Base-by-base conservation (phyloP, 2,113 vertebrate species). In the Bucco capensis region DNA sequence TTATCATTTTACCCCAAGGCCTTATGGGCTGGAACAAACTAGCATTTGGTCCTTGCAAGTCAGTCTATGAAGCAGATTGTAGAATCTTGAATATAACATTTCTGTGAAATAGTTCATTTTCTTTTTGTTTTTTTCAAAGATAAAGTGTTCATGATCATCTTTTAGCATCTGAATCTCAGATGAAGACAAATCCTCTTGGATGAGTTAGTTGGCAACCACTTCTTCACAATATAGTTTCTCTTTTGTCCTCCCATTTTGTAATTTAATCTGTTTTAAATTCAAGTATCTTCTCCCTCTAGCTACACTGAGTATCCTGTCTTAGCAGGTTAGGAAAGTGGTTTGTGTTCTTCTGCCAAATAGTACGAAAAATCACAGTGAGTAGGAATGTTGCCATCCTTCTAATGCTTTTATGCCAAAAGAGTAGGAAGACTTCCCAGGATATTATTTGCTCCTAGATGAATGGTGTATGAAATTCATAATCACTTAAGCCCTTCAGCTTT, bases 331-430 rank as follows among this genome's bases (percentile, higher is more conserved):
- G 66, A 73, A 86, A 81, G 64, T 47, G 38, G 17, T 90, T 92
- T 95, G 23, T 95, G 91, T 81, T 94, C 56, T 60, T 92, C 60
- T 95, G 95, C 88, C 92, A 97, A 94, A 47, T 10, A 73, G 30
- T 62, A 66, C 83, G 65, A 94, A 80, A 14, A 71, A 49, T 84
- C 44, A 62, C 67, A 86, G 35, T 28, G 31, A 57, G 33, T 19
- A 86, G 33, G 40, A 86, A 83, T 37, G 57, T 58, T 83, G 57
- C 64, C 78, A 73, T 83, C 35, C 46, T 86, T 81, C 65, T 78
- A 30, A 56, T 40, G 25, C 24, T 66, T 47, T 1, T 60, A 81
- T 61, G 64, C 37, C 66, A 86, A 64, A 82, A 37, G 21, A 78
- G 50, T 16, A 86, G 51, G 44, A 90, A 90, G 49, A 38, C 57